A percentile compares a stretch with the other conserved stretches of the same genome.
Conservation (phyloP, 1,140 invertebrate genomes). For the Ruditapes philippinarum region DNA sequence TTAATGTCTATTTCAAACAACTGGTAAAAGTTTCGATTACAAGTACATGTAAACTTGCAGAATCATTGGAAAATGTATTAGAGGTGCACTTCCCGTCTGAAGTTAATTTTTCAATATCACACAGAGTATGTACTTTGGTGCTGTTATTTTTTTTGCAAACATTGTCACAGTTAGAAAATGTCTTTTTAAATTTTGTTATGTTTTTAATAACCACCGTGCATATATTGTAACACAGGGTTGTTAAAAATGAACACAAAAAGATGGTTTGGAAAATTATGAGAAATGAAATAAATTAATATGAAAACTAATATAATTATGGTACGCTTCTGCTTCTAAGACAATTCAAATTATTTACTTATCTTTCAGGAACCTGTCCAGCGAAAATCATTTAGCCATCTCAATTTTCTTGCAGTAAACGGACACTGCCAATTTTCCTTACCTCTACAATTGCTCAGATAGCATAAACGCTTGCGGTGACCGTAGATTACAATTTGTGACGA, state of each 20-base stretch:
- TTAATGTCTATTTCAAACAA: not conserved
- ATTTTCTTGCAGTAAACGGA: conserved; percentile 12
- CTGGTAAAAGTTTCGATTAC: not conserved
- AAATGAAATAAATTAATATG: not conserved
- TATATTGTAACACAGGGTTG: no score
- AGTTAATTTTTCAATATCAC: not conserved
- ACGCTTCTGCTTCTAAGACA: not conserved
- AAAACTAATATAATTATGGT: not conserved
- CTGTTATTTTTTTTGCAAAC: no score
- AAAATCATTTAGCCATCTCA: not conserved
- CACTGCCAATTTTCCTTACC: not conserved
- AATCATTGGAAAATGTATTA: not conserved
- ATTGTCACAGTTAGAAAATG: no score
- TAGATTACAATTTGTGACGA: not conserved
- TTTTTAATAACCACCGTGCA: no score
- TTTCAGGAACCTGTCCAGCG: not conserved
- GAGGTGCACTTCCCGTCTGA: not conserved
- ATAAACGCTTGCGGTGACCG: not conserved
- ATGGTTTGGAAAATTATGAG: not conserved
- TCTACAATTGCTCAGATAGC: not conserved
- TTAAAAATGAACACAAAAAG: not conserved
- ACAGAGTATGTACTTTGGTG: not conserved
- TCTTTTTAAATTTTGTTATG: no score
- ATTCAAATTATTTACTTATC: not conserved
- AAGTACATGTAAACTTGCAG: not conserved